A percentile compares a stretch with the other conserved stretches of the same genome.
Conservation (phyloP, 1,140 invertebrate genomes). For the Ruditapes philippinarum region DNA sequence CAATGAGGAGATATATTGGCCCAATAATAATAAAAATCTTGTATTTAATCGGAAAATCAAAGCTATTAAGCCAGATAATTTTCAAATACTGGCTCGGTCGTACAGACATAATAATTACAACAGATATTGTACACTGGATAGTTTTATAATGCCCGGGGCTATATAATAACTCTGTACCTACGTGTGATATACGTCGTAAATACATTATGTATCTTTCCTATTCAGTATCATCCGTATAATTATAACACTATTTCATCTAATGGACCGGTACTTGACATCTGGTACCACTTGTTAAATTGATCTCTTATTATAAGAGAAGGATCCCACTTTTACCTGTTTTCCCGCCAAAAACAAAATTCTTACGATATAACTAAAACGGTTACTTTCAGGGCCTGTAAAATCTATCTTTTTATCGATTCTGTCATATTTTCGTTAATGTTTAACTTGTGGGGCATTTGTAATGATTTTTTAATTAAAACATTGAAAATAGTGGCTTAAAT, state of each 20-base stretch:
- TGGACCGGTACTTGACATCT: not conserved
- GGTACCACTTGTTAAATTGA: not conserved
- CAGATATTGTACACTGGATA: not conserved
- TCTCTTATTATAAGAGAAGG: too few relatives aligned
- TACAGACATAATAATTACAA: conserved; percentile 21
- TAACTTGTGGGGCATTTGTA: too few relatives aligned
- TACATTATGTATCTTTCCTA: not conserved
- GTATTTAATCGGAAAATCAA: conserved; percentile 40
- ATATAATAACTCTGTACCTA: conserved; percentile 16
- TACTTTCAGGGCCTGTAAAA: too few relatives aligned
- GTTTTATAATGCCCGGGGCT: not conserved
- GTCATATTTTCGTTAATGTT: too few relatives aligned
- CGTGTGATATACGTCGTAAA: not conserved
- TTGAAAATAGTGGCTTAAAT: too few relatives aligned
- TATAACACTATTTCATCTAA: not conserved
- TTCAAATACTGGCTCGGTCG: not conserved
- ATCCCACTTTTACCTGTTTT: too few relatives aligned
- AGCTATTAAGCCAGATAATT: conserved; percentile 35
- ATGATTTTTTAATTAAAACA: too few relatives aligned
- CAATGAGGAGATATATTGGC: conserved; percentile 43
- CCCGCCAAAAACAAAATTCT: conserved; percentile 23
- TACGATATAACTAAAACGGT: too few relatives aligned
- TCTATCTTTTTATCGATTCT: too few relatives aligned
- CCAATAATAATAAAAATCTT: conserved; percentile 62
- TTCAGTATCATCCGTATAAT: not conserved